These are phyloP conservation scores for Pristionchus japonicus DNA, from an alignment of 2,888 invertebrate genomes.

Conservation along the genomic window DNA sequence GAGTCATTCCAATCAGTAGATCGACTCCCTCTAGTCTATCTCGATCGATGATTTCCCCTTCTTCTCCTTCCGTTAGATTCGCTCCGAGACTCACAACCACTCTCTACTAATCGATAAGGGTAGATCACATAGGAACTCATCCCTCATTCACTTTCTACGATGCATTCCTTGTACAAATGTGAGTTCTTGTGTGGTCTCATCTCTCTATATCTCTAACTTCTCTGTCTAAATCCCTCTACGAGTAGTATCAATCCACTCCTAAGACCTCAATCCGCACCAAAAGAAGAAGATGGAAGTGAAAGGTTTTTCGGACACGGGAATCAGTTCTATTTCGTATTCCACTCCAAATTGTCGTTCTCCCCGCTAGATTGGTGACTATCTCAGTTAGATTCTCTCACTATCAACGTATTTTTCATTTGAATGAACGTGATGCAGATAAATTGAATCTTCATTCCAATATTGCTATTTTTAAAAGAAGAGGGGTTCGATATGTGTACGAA, in stretches of 20 bases:
- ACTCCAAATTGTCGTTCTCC: background rate
- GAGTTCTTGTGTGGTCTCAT: background rate
- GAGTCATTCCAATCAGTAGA: constrained; percentile 6
- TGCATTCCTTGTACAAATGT: background rate
- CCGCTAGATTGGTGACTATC: background rate
- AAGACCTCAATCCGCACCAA: background rate
- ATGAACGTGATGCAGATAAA: no score
- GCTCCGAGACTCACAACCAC: constrained; percentile 19
- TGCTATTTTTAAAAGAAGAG: no score
- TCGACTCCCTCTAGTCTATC: constrained; percentile 17
- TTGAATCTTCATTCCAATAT: no score
- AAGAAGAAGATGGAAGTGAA: background rate
- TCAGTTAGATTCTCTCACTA: background rate
- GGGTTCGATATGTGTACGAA: no score
- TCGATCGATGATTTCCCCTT: constrained; percentile 1
- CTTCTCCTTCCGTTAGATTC: background rate
- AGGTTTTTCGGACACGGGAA: constrained; percentile 22
- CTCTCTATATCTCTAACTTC: background rate
- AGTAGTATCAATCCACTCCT: constrained; percentile 14
- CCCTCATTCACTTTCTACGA: background rate
- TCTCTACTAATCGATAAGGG: background rate
- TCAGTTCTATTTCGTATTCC: background rate
- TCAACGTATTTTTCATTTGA: background rate
- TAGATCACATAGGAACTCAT: background rate
- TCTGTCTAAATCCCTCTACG: background rate